Conservation (phyloP, 2,797 vertebrate species). For the Sardinella longiceps region DNA sequence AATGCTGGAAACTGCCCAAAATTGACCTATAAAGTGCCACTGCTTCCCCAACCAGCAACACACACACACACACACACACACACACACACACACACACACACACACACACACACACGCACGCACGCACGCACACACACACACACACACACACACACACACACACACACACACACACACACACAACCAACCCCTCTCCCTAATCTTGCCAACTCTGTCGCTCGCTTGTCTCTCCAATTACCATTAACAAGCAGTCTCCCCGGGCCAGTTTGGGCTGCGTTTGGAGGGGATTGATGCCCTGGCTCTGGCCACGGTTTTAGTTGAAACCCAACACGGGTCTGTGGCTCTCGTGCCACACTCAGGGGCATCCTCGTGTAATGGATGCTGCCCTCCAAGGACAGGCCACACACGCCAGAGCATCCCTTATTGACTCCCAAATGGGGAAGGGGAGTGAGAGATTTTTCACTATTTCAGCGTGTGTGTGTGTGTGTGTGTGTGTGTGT, state of each 20-base stretch:
- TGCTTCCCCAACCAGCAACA: not conserved
- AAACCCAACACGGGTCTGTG: not conserved
- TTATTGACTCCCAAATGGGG: not conserved
- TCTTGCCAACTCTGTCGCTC: conserved; percentile 13
- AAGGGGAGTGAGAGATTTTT: not conserved
- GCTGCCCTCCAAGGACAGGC: not conserved
- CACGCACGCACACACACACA: too few relatives aligned
- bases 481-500: not conserved
- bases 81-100: too few relatives aligned
- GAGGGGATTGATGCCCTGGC: not conserved
- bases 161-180: too few relatives aligned
- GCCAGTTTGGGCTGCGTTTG: conserved; percentile 1
- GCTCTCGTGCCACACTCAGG: not conserved
- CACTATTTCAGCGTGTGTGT: not conserved
- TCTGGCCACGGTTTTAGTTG: not conserved
- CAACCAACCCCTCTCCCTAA: not conserved
- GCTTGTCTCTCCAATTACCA: not conserved
- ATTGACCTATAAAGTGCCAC: not conserved
- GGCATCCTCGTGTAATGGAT: not conserved
- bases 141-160: too few relatives aligned
- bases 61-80: too few relatives aligned
- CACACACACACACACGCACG: too few relatives aligned
- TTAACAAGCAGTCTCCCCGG: conserved; percentile 6
- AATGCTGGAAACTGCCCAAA: not conserved
- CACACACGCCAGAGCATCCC: not conserved